Percentiles rank a stretch among this genome's conserved stretches.
Evolutionary conservation across 2,888 invertebrate genomes (phyloP).

Genomic region (Itoplectis maculator): DNA sequence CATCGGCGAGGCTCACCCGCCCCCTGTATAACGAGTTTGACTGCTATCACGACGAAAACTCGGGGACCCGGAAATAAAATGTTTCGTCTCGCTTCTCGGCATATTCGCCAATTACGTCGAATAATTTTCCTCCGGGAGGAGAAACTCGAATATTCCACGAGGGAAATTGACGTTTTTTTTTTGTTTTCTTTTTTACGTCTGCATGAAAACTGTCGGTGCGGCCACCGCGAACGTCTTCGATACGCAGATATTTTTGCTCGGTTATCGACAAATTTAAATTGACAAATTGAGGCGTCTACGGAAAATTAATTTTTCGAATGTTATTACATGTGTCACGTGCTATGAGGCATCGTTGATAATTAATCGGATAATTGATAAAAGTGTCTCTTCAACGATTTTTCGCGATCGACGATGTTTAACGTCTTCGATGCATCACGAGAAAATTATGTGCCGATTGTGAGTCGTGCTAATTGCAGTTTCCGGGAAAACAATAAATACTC

Average conservation of each 20-base stretch:
- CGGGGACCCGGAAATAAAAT: not conserved
- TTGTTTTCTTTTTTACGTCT: not conserved
- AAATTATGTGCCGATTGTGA: no score
- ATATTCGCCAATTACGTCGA: not conserved
- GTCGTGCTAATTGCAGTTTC: not conserved
- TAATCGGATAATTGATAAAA: no score
- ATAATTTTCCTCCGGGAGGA: not conserved
- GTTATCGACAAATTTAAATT: no score
- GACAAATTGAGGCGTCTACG: no score
- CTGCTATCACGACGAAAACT: slow-evolving; percentile 16
- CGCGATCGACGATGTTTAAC: not conserved
- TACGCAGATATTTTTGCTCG: no score
- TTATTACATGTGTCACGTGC: no score
- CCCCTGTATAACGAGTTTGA: slow-evolving; percentile 16
- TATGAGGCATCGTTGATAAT: no score
- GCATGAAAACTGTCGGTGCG: no score
- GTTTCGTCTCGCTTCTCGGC: not conserved
- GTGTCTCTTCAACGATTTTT: not conserved
- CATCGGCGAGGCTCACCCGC: slow-evolving; percentile 15
- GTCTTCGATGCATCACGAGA: not conserved
- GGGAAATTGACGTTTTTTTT: not conserved
- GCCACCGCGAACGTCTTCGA: no score
- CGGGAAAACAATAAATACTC: not conserved
- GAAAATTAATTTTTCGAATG: no score
- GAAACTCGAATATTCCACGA: not conserved